Percentiles rank a stretch among this genome's conserved stretches.
These are phyloP conservation scores for Aulostomus chinensis DNA, from an alignment of 2,797 vertebrate genomes.

Conservation along the genomic window DNA sequence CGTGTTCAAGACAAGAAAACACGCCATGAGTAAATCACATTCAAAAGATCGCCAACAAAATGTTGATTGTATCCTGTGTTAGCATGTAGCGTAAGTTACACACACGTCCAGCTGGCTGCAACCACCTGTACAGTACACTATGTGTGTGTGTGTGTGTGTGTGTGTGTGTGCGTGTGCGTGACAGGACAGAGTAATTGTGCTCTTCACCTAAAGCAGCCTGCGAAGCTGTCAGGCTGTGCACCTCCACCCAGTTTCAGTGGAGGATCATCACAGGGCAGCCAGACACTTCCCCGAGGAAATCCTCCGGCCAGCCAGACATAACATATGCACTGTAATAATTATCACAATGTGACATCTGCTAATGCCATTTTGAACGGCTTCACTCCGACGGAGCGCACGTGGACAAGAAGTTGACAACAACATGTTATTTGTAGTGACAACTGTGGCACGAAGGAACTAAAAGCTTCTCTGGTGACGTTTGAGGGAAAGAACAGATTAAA, in stretches of 20 bases:
- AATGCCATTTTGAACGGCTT: conserved; percentile 21
- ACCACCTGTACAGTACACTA: not conserved
- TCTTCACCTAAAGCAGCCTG: conserved; percentile 34
- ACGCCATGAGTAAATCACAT: not conserved
- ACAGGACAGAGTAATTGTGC: no score
- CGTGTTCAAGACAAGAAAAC: no score
- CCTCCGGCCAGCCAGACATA: conserved; percentile 64
- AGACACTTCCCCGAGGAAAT: conserved; percentile 76
- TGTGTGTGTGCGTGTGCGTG: no score
- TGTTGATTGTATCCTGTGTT: conserved; percentile 4
- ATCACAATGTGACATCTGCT: conserved; percentile 50
- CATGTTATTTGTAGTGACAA: not conserved
- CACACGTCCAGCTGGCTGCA: not conserved
- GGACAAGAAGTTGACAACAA: not conserved
- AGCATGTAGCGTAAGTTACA: not conserved
- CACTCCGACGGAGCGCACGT: conserved; percentile 14
- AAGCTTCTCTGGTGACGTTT: no score
- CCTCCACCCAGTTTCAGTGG: conserved; percentile 54
- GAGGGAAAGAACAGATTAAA: no score
- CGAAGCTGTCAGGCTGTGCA: conserved; percentile 33
- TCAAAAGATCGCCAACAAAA: not conserved
- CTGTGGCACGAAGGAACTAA: not conserved
- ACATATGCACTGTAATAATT: conserved; percentile 46
- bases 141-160: no score
- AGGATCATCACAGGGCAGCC: conserved; percentile 57